Base-by-base conservation (phyloP, 2,888 invertebrate genomes). In the Eupithecia pulchellata region DNA sequence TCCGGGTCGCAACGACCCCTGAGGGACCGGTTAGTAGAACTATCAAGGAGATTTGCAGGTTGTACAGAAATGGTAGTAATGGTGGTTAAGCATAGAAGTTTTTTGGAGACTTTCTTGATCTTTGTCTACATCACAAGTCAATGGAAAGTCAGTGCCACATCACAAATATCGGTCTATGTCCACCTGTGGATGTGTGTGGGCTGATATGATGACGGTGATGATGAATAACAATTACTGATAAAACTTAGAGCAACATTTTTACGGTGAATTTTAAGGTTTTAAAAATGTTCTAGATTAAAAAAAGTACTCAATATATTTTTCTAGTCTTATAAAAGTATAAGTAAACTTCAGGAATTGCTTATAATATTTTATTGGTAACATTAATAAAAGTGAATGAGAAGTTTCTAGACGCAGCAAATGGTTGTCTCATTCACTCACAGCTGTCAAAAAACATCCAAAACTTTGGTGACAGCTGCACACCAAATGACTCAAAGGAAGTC, bases 1-100 rank as follows among this genome's bases (percentile, higher is more conserved):
- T 87, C 84, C 87, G 86, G 86, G 75, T 80, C 85, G 66, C 84
- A 91, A 92, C 85, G 86, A 88, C 86, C 85, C 91, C 80, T 87
- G 27, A 36, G 92, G 89, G 93, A 85, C 84, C 87, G 86, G 84
- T 93, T 91, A 85, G 82, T 82, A 34, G 82, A 84, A 74, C 73
- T 74, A 75, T 72, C 87, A 83, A 83, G 42, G 8, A 47, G 86
- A 85, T 86, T 85, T 83, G 84, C 81, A 84, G 79, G 17, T 61
- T 69, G 67, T 47, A 11, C 47, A 8, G 34, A 20, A 42, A n/a
- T 29, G 36, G 52, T 34, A 20, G 42, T 20, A 20, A 47, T 9
- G 20, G 42, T 47, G 2, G n/a, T 8, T 42, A 42, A n/a, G n/a
- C n/a, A 6, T n/a, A 0, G 17, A 17, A 39, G 17, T 8, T 14